Evolutionary conservation across 1,140 invertebrate species (phyloP).

Genomic region (Wasmannia auropunctata): DNA sequence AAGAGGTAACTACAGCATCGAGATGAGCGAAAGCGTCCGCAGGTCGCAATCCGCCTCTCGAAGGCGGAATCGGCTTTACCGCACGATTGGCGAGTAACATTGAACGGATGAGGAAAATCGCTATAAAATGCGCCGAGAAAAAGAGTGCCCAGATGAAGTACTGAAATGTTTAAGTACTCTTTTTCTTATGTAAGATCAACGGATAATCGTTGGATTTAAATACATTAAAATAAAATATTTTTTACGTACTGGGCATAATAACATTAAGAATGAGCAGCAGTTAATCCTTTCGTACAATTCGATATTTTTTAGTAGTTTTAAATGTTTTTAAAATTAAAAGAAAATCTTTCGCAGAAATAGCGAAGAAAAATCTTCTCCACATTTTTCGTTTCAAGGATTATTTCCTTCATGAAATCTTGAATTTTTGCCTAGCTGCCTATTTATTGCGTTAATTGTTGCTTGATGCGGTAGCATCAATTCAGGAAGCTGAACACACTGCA

Average conservation of each 20-base stretch:
- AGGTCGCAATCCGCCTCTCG: not conserved
- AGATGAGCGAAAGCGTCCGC: conserved; percentile 51
- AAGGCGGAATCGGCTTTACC: not conserved
- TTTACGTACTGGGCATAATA: not conserved
- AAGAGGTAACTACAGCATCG: conserved; percentile 22
- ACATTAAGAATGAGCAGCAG: not conserved
- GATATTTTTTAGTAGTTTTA: not conserved
- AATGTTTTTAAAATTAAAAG: not conserved
- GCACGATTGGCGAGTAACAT: not conserved
- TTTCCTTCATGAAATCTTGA: not conserved
- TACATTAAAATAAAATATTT: not conserved
- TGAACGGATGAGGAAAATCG: not conserved
- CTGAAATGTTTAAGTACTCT: not conserved
- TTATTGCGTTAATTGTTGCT: not conserved
- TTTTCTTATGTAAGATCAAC: not conserved
- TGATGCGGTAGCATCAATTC: not conserved
- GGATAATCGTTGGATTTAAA: not conserved
- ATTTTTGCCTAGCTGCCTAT: not conserved
- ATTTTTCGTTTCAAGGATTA: not conserved
- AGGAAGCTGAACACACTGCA: not conserved
- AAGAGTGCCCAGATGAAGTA: not conserved
- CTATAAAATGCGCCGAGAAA: not conserved
- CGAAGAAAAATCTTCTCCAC: not conserved
- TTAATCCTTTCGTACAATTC: not conserved
- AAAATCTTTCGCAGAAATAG: not conserved